phyloP scores from a whole-genome alignment of 2,113 vertebrate species.

The Centropus bengalensis region DNA sequence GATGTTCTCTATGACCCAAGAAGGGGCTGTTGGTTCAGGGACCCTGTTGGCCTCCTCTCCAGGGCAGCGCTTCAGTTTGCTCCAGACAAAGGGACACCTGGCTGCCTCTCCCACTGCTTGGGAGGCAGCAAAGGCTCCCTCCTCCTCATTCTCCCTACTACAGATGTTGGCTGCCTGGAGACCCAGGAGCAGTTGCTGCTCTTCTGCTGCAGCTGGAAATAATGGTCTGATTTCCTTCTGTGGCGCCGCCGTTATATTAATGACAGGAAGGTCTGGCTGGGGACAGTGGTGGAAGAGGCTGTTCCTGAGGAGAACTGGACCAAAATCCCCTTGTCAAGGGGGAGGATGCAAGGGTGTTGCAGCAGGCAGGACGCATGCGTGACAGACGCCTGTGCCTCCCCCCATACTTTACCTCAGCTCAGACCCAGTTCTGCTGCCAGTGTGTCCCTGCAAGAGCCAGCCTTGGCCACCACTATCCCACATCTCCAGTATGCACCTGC shows the following conservation, averaged over 20 bases:
- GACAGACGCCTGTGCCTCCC: not conserved
- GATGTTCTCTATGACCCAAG: not conserved
- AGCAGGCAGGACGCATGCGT: not conserved
- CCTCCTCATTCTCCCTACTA: not conserved
- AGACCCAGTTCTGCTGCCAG: not conserved
- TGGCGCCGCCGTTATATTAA: not conserved
- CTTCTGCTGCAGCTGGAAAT: not conserved
- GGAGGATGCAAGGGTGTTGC: too few relatives aligned
- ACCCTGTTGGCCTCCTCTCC: not conserved
- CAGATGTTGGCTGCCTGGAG: not conserved
- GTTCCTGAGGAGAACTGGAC: not conserved
- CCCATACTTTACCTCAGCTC: fast-evolving
- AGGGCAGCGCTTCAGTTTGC: not conserved
- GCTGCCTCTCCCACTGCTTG: not conserved
- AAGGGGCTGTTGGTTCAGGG: not conserved
- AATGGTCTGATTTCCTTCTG: not conserved
- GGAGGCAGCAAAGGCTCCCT: not conserved
- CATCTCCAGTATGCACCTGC: not conserved
- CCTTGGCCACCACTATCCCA: not conserved
- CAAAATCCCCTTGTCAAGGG: not conserved
- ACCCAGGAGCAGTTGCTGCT: not conserved
- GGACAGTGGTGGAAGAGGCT: not conserved
- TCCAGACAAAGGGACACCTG: not conserved
- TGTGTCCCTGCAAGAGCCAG: not conserved
- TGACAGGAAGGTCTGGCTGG: not conserved